Conservation (phyloP, 2,888 invertebrate genomes). For the Hecatera dysodea region DNA sequence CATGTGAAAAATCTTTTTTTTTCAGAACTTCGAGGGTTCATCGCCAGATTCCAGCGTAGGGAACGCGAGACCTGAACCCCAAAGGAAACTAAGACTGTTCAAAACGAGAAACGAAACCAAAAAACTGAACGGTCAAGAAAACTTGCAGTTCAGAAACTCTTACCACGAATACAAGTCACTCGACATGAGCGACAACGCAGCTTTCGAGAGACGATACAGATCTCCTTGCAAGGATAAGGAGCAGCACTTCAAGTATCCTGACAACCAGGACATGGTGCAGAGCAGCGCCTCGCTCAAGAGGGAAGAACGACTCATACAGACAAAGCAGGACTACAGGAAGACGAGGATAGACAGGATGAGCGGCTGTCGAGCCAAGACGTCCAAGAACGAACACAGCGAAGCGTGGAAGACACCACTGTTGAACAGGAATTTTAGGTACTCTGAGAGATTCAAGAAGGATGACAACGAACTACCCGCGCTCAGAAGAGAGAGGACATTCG, state of each 20-base stretch:
- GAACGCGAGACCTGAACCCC: constrained; percentile 87
- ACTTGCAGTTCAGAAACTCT: constrained; percentile 78
- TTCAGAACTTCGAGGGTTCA: constrained; percentile 88
- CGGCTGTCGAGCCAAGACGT: constrained; percentile 87
- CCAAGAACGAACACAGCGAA: constrained; percentile 85
- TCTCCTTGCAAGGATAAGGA: constrained; percentile 87
- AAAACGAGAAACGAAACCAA: constrained; percentile 94
- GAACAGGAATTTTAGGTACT: constrained; percentile 87
- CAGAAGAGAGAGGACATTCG: constrained; percentile 89
- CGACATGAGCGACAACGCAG: constrained; percentile 79
- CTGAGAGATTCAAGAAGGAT: constrained; percentile 87
- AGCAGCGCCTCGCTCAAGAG: constrained; percentile 83
- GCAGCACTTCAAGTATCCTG: constrained; percentile 85
- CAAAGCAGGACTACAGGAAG: constrained; percentile 87
- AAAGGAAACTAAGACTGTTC: constrained; percentile 92
- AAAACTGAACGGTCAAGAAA: constrained; percentile 86
- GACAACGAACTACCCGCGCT: constrained; percentile 80
- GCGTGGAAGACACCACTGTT: constrained; percentile 88
- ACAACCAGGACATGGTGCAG: constrained; percentile 85
- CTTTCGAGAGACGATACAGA: constrained; percentile 85
- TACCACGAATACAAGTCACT: constrained; percentile 84
- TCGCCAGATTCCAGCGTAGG: constrained; percentile 91
- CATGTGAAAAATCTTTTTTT: no score
- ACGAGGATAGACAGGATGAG: constrained; percentile 87
- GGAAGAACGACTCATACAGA: constrained; percentile 88